Conservation (phyloP, 1,140 invertebrate genomes). For the Trypoxylus dichotomus region DNA sequence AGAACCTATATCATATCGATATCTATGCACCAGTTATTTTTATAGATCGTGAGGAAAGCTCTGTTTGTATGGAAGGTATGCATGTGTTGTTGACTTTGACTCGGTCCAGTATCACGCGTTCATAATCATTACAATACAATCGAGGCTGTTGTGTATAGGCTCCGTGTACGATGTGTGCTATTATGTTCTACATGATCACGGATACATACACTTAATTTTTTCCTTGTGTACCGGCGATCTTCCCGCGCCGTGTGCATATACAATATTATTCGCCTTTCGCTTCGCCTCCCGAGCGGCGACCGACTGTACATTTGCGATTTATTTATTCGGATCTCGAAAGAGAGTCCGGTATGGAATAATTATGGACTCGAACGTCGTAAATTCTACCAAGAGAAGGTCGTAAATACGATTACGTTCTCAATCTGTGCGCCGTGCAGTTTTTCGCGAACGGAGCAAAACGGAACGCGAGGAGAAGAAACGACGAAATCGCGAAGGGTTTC, state of each 20-base stretch:
- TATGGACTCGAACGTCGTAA: slow-evolving; percentile 14
- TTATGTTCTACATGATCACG: slow-evolving; percentile 28
- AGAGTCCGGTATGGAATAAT: slow-evolving; percentile 24
- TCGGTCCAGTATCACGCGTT: slow-evolving; percentile 2
- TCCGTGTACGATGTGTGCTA: slow-evolving; percentile 22
- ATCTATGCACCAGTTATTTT: slow-evolving; percentile 8
- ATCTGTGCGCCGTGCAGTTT: slow-evolving; percentile 16
- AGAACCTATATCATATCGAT: slow-evolving; percentile 20
- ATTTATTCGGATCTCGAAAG: slow-evolving; percentile 19
- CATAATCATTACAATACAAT: slow-evolving; percentile 26
- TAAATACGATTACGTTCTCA: slow-evolving; percentile 24
- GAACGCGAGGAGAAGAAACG: neutral
- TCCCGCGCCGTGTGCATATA: neutral
- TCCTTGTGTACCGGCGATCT: neutral
- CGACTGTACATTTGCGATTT: slow-evolving; percentile 7
- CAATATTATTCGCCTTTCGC: neutral
- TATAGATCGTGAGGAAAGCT: neutral
- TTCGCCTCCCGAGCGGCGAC: neutral
- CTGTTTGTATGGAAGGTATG: slow-evolving; percentile 9
- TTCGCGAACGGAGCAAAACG: neutral
- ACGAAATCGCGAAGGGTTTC: neutral
- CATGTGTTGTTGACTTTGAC: slow-evolving; percentile 8
- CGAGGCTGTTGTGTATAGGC: slow-evolving; percentile 7
- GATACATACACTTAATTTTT: slow-evolving; percentile 27
- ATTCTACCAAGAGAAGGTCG: slow-evolving; percentile 9